phyloP scores from a whole-genome alignment of 1,140 invertebrate species.

The Tetramorium alpestre region DNA sequence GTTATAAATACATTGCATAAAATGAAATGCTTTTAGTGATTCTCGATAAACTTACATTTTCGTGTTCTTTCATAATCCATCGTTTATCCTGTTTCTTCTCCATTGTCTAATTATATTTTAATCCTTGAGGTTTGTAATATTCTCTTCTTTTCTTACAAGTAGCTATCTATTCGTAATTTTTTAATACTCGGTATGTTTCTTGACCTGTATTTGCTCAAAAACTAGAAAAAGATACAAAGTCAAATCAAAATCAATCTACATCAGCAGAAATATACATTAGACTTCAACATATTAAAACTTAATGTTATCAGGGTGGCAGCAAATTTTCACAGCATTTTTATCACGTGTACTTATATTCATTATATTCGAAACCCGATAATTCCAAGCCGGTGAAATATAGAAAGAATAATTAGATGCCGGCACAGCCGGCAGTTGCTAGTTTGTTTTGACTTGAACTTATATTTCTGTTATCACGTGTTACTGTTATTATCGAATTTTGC shows the following conservation, averaged over 20 bases:
- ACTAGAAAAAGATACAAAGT: too few species aligned
- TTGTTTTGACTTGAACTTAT: not conserved
- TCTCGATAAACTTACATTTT: constrained; percentile 8
- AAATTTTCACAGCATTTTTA: too few species aligned
- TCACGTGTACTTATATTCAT: not conserved
- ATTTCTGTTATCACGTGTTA: not conserved
- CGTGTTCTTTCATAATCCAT: not conserved
- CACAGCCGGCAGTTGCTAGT: not conserved
- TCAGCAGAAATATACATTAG: too few species aligned
- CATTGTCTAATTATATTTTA: not conserved
- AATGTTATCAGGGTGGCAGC: too few species aligned
- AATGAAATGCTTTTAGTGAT: not conserved
- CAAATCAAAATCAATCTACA: too few species aligned
- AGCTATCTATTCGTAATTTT: not conserved
- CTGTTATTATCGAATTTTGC: not conserved
- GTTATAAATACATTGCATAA: not conserved
- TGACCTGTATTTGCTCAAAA: not conserved
- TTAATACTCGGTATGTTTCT: not conserved
- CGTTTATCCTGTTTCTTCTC: not conserved
- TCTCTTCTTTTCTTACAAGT: not conserved
- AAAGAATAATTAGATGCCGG: not conserved
- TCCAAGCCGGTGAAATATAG: not conserved
- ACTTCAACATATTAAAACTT: too few species aligned
- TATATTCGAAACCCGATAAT: not conserved
- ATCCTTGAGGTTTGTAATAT: not conserved